Base-by-base conservation (phyloP, 2,797 vertebrate species). In the Botia almorhae region DNA sequence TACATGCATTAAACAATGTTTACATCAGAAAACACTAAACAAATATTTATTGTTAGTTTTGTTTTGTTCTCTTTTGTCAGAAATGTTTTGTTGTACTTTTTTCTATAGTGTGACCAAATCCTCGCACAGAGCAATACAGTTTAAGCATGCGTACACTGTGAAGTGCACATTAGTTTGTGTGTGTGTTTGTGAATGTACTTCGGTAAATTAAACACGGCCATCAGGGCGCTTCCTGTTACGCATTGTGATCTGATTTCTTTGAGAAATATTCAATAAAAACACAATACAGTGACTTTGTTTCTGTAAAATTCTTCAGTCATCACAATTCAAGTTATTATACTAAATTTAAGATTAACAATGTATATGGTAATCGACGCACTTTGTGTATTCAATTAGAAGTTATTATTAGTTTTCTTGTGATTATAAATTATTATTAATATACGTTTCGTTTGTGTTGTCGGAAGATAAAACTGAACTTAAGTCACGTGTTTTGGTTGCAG, bases 11-110 rank as follows among this genome's bases (percentile, higher is more conserved):
- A 64, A 77, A 48, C 73, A 70, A 8, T 78, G 85, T 86, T 86
- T 86, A 84, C 85, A 86, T 81, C 29, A 43, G 6, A 39, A n/a
- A 75, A 79, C 81, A 85, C 76, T 85, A 74, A 80, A 73, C 11
- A 5, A 21, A 76, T 36, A 23, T 60, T 79, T 85, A 86, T 84
- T 84, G 80, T 70, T 77, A 78, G 69, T 58, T 78, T 56, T 83
- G 4, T 86, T 39, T 83, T 74, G n/a, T 68, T 46, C 3, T 68
- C 19, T 83, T 43, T 73, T 74, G 58, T 69, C 53, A 65, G 17
- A 53, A 16, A 51, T 64, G 48, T 2, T 14, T 14, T 71, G 63
- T 43, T 48, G 7, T 64, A 56, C 6, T 72, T 53, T 63, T 76
- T 29, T 19, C 17, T 81, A 65, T 26, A 60, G 72, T 26, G 72